Evolutionary conservation across 2,797 vertebrate genomes (phyloP).

Genomic region (Galago senegalensis): DNA sequence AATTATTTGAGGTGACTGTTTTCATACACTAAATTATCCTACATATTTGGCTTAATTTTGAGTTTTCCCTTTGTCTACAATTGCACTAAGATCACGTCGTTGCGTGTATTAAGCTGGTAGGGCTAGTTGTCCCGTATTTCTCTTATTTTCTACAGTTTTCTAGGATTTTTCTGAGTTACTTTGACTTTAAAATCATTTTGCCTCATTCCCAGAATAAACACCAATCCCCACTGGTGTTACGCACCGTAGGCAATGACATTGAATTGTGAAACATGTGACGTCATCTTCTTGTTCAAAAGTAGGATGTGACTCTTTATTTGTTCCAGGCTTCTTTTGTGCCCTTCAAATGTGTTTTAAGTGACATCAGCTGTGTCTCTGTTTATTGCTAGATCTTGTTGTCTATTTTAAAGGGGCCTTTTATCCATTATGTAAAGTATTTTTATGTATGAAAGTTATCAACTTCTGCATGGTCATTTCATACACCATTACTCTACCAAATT

Average conservation of each 20-base stretch:
- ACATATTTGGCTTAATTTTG: background rate
- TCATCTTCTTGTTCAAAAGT: slow-evolving; percentile 3
- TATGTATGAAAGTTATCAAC: background rate
- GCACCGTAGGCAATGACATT: background rate
- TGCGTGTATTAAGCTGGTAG: background rate
- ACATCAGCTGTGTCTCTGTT: background rate
- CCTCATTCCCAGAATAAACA: background rate
- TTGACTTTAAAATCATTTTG: background rate
- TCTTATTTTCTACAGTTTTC: background rate
- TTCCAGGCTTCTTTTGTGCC: background rate
- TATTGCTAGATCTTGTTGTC: background rate
- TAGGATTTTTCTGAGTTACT: background rate
- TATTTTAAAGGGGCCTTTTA: background rate
- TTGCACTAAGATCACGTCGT: background rate
- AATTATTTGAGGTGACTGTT: background rate
- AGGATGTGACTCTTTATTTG: background rate
- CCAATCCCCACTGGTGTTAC: background rate
- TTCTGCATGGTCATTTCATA: background rate
- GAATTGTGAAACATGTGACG: background rate
- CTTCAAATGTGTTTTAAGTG: background rate
- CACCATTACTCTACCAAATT: background rate
- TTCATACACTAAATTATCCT: background rate
- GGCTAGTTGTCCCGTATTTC: background rate
- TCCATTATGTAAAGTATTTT: background rate
- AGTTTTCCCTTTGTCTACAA: background rate